Evolutionary conservation across 2,113 vertebrate species (phyloP).

Genomic region (Carassius auratus): DNA sequence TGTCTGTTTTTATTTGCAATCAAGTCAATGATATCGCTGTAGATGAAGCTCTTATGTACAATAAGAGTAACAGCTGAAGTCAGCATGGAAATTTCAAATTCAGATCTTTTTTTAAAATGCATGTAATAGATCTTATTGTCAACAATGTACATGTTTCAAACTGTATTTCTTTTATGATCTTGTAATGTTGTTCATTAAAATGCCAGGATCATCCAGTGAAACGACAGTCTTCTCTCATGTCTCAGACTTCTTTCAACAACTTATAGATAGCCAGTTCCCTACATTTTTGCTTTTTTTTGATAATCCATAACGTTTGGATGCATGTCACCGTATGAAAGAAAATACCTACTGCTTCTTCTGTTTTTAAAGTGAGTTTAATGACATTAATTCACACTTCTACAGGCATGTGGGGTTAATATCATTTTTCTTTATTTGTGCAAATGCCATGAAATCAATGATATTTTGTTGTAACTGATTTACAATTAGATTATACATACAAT

Average conservation of each 20-base stretch:
- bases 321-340: not conserved
- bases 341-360: too few relatives aligned
- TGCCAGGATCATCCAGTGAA: not conserved
- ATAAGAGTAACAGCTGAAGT: not conserved
- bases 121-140: not conserved
- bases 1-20: too few relatives aligned
- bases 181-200: not conserved
- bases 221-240: not conserved
- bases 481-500: slow-evolving; percentile 72
- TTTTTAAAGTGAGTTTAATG: not conserved
- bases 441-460: slow-evolving; percentile 68
- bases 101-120: not conserved
- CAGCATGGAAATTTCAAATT: too few relatives aligned
- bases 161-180: not conserved
- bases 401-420: slow-evolving; percentile 62
- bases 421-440: slow-evolving; percentile 75
- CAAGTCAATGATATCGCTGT: too few relatives aligned
- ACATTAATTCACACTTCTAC: not conserved
- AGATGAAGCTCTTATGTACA: too few relatives aligned
- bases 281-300: not conserved
- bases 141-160: not conserved
- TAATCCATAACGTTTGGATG: not conserved
- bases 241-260: too few relatives aligned
- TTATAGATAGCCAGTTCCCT: too few relatives aligned
- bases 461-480: slow-evolving; percentile 71